Conservation (phyloP, 2,888 invertebrate genomes). For the Harpalus rufipes region DNA sequence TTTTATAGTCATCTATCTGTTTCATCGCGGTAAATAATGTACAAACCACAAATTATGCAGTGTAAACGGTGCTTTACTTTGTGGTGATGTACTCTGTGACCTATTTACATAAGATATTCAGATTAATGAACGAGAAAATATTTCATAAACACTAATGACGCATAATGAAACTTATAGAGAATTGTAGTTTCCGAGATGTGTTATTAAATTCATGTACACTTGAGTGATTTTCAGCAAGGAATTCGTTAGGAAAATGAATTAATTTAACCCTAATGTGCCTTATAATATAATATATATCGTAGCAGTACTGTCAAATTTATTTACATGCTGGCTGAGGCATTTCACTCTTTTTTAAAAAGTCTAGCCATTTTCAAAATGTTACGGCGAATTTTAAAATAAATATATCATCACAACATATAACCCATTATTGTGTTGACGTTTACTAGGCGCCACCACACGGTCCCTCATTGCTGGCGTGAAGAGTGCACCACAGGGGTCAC, state of each 20-base stretch:
- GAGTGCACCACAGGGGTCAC: too few relatives aligned
- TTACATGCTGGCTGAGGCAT: too few relatives aligned
- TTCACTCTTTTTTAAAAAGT: too few relatives aligned
- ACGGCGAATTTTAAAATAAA: too few relatives aligned
- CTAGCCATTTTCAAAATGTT: too few relatives aligned
- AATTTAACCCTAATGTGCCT: not conserved
- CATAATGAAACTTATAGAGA: not conserved
- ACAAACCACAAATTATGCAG: not conserved
- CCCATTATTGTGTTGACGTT: too few relatives aligned
- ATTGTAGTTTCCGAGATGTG: not conserved
- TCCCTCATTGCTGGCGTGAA: too few relatives aligned
- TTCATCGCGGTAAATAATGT: not conserved
- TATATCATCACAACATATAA: too few relatives aligned
- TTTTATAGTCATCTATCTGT: too few relatives aligned
- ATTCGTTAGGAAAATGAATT: not conserved
- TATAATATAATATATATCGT: too few relatives aligned
- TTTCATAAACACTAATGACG: constrained; percentile 2
- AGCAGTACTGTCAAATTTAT: too few relatives aligned
- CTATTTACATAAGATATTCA: constrained; percentile 16
- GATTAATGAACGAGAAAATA: constrained; percentile 4
- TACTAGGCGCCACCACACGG: too few relatives aligned
- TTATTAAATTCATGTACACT: not conserved
- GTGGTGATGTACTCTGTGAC: not conserved
- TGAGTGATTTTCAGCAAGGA: not conserved
- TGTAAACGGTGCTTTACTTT: constrained; percentile 7